Conservation (phyloP, 2,888 invertebrate species). For the Lasius fuliginosus region DNA sequence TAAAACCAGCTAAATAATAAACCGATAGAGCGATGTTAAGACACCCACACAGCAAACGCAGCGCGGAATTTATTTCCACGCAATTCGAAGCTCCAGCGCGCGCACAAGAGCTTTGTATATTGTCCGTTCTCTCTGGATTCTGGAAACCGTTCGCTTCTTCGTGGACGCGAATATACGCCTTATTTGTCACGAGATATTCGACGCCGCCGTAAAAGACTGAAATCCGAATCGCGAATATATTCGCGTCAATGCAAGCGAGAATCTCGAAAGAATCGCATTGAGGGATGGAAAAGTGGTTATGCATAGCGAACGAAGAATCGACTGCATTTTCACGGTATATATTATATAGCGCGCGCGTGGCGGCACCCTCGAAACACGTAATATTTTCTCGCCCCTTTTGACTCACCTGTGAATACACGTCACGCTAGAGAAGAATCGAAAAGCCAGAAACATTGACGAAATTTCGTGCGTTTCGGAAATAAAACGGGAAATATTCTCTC, state of each 20-base stretch:
- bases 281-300: not conserved
- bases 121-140: constrained; percentile 22
- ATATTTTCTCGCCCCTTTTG: constrained; percentile 17
- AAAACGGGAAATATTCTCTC: not conserved
- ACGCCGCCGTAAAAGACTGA: constrained; percentile 45
- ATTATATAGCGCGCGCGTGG: not conserved
- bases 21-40: constrained; percentile 22
- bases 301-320: not conserved
- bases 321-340: not conserved
- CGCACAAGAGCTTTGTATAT: constrained; percentile 17
- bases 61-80: constrained; percentile 15
- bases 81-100: not conserved
- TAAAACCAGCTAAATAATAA: constrained; percentile 14
- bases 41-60: not conserved
- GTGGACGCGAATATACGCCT: constrained; percentile 32
- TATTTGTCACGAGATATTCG: constrained; percentile 50
- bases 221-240: constrained; percentile 51
- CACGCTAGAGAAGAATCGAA: not conserved
- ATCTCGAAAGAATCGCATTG: not conserved
- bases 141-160: constrained; percentile 19
- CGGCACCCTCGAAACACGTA: not conserved
- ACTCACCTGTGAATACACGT: not conserved
- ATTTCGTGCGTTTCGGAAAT: not conserved
- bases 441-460: not conserved
- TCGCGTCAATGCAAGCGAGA: constrained; percentile 1